Evolutionary conservation across 2,888 invertebrate genomes (phyloP).

Genomic region (Nezara viridula): DNA sequence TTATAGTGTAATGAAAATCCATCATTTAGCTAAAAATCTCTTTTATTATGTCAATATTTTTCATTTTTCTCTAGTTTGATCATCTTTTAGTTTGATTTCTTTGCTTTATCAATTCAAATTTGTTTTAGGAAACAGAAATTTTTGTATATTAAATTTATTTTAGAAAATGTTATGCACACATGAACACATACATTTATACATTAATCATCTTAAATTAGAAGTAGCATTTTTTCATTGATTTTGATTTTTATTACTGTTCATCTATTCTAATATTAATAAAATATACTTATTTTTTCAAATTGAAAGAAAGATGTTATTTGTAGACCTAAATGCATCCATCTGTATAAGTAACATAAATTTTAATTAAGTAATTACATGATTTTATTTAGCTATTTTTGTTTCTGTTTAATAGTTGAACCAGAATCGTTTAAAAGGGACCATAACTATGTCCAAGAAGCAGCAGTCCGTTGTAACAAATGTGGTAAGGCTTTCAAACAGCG

Average conservation of each 20-base stretch:
- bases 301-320: conserved; percentile 37
- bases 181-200: too few relatives aligned
- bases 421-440: conserved; percentile 62
- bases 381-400: neutral
- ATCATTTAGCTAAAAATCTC: neutral
- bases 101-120: neutral
- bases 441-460: conserved; percentile 61
- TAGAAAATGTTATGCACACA: too few relatives aligned
- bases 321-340: conserved; percentile 22
- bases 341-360: neutral
- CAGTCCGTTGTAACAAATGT: conserved; percentile 62
- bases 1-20: neutral
- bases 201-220: neutral
- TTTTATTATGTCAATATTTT: neutral
- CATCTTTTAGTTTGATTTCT: neutral
- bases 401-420: conserved; percentile 51
- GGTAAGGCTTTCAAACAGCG: conserved; percentile 63
- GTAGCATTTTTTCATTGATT: conserved; percentile 6
- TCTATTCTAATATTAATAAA: neutral
- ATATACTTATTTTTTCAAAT: conserved; percentile 45
- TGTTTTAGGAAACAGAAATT: neutral
- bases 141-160: neutral
- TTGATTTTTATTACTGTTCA: neutral
- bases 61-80: neutral
- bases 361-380: neutral